Evolutionary conservation across 2,888 invertebrate genomes (phyloP).

Genomic region (Acanthococcus lagerstroemiae): DNA sequence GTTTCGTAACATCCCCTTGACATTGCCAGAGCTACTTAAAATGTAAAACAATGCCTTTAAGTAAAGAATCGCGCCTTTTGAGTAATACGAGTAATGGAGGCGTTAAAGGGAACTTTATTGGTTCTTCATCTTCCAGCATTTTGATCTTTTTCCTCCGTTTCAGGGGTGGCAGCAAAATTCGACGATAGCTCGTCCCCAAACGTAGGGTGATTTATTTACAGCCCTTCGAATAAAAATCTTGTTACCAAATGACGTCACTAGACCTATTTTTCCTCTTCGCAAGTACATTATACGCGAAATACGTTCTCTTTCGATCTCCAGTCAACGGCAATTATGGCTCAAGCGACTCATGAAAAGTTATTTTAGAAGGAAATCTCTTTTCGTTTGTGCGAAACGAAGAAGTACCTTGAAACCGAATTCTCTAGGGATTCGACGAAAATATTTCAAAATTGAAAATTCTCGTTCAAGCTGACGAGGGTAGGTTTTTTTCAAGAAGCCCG

Average conservation of each 20-base stretch:
- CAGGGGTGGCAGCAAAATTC: not conserved
- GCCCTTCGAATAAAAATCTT: slow-evolving; percentile 24
- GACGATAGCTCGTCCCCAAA: slow-evolving; percentile 13
- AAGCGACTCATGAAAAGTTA: slow-evolving; percentile 30
- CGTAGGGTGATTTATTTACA: slow-evolving; percentile 24
- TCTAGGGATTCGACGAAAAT: no score
- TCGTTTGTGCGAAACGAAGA: no score
- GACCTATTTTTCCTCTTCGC: not conserved
- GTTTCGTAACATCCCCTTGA: no score
- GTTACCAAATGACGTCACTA: slow-evolving; percentile 24
- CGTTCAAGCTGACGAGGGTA: no score
- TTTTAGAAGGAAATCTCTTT: slow-evolving; percentile 22
- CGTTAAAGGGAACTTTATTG: slow-evolving; percentile 20
- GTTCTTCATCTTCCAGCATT: slow-evolving; percentile 13
- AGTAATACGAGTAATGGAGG: slow-evolving; percentile 25
- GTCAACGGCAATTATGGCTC: slow-evolving; percentile 25
- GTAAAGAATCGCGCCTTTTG: slow-evolving; percentile 24
- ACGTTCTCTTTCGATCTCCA: not conserved
- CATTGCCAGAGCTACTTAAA: slow-evolving; percentile 29
- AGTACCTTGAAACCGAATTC: no score
- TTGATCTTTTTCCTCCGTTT: slow-evolving; percentile 1
- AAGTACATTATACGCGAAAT: not conserved
- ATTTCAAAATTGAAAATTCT: no score
- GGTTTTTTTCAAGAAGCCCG: no score
- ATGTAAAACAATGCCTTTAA: slow-evolving; percentile 29